These are phyloP conservation scores for Thalpophila matura DNA, from an alignment of 2,888 invertebrate genomes.

Conservation along the genomic window DNA sequence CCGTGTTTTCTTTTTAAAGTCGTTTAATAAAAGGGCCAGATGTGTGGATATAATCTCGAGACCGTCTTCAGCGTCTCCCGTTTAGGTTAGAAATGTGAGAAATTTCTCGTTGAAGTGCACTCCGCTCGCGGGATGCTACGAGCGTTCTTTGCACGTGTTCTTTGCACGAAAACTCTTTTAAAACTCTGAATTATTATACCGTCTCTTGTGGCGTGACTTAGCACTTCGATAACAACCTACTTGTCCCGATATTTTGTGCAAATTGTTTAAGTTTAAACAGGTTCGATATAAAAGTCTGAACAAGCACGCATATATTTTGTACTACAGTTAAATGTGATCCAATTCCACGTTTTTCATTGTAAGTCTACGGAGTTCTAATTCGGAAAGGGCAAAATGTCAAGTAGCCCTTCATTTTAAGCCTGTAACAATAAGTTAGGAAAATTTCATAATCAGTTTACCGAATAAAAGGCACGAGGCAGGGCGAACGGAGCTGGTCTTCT, in stretches of 20 bases:
- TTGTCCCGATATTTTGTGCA: slow-evolving; percentile 35
- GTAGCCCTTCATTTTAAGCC: slow-evolving; percentile 40
- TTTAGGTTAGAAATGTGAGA: slow-evolving; percentile 74
- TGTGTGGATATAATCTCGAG: slow-evolving; percentile 70
- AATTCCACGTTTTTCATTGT: slow-evolving; percentile 46
- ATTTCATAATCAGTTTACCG: slow-evolving; percentile 48
- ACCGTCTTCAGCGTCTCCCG: slow-evolving; percentile 66
- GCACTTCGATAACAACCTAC: slow-evolving; percentile 47
- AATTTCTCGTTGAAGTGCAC: slow-evolving; percentile 71
- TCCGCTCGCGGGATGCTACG: slow-evolving; percentile 61
- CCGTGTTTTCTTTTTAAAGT: slow-evolving; percentile 66
- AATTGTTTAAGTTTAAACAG: slow-evolving; percentile 27
- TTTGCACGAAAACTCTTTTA: slow-evolving; percentile 69
- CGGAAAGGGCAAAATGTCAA: slow-evolving; percentile 32
- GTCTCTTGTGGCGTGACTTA: slow-evolving; percentile 54
- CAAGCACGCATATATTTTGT: slow-evolving; percentile 13
- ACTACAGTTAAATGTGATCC: slow-evolving; percentile 16
- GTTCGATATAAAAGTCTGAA: slow-evolving; percentile 12
- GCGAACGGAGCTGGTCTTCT: slow-evolving; percentile 13
- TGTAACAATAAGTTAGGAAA: slow-evolving; percentile 38
- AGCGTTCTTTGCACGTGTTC: slow-evolving; percentile 69
- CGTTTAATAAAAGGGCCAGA: slow-evolving; percentile 68
- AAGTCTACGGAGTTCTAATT: slow-evolving; percentile 37
- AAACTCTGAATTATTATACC: slow-evolving; percentile 67
- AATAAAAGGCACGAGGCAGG: slow-evolving; percentile 37